Base-by-base conservation (phyloP, 2,797 vertebrate genomes). In the Brachyalestes nurse region DNA sequence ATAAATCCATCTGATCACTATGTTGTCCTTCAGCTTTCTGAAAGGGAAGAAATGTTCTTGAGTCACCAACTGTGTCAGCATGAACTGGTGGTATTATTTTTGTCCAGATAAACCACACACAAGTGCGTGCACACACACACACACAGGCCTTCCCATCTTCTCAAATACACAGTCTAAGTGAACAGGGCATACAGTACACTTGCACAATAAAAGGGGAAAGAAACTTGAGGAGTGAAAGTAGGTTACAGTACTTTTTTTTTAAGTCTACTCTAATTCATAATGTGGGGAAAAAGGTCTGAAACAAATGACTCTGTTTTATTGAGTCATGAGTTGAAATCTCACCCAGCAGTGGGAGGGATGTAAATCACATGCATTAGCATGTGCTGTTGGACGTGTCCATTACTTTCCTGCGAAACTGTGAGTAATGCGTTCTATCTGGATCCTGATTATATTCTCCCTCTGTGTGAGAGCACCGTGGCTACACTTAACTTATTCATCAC, bases 81-180 rank as follows among this genome's bases (percentile, higher is more conserved):
- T 79, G 60, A 72, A 71, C 34, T 89, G 86, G 88, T 89, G 60
- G 60, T 28, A 5, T 62, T 62, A 62, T 62, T 28, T 64, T 73
- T 71, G 82, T 82, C 79, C 89, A 91, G 86, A 87, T 84, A 88
- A 57, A 75, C 84, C 87, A 84, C 85, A 88, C 86, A 87, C 4
- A 28, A 1, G 3, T 3, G 3, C 28, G 3, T 3, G 3, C 28
- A 34, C 34, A 34, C 34, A 34, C 34, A 47, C 45, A 47, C 19
- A 21, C 17, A 9, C n/a, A 28, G 60, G 60, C 82, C 60, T 75
- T 61, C 42, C 69, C 86, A 42, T 58, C 25, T 17, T 51, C 21
- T 21, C 51, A 25, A n/a, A 1, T 7, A 51, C 45, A 19, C 25
- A 58, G 61, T 40, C 25, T 60, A 40, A 77, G 72, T 47, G 34